Conservation (phyloP, 2,888 invertebrate genomes). For the Leucophenga montana region DNA sequence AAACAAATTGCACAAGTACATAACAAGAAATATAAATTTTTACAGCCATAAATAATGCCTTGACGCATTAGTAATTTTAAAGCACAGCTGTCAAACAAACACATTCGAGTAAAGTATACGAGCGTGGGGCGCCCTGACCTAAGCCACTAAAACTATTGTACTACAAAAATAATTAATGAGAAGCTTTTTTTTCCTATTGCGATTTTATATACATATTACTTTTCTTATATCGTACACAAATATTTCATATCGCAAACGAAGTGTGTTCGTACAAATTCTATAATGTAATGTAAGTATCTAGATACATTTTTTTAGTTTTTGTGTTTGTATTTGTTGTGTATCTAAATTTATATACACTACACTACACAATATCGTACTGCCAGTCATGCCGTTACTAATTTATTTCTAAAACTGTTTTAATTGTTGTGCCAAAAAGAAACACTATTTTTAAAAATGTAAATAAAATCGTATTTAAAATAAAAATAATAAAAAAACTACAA, state of each 20-base stretch:
- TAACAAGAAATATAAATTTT: constrained; percentile 31
- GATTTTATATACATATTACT: too few relatives aligned
- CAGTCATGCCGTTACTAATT: too few relatives aligned
- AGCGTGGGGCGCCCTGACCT: constrained; percentile 3
- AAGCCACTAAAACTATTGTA: constrained; percentile 20
- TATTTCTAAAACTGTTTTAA: constrained; percentile 22
- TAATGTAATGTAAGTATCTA: too few relatives aligned
- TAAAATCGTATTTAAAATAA: constrained; percentile 23
- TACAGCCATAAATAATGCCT: constrained; percentile 51
- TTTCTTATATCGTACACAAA: background rate
- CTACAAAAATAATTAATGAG: constrained; percentile 3
- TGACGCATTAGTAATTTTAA: background rate
- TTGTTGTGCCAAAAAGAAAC: constrained; percentile 39
- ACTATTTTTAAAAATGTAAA: constrained; percentile 37
- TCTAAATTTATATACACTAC: too few relatives aligned
- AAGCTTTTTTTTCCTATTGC: too few relatives aligned
- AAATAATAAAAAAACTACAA: constrained; percentile 29
- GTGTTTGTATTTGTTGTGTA: too few relatives aligned
- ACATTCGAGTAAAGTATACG: background rate
- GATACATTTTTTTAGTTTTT: too few relatives aligned
- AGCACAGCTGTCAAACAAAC: background rate
- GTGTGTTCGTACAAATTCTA: background rate
- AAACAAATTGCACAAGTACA: background rate
- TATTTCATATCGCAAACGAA: constrained; percentile 8
- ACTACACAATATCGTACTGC: too few relatives aligned